Evolutionary conservation across 2,113 vertebrate species (phyloP), one percentile per base, ranked within the genome.

Genomic region (Salvelinus namaycush): DNA sequence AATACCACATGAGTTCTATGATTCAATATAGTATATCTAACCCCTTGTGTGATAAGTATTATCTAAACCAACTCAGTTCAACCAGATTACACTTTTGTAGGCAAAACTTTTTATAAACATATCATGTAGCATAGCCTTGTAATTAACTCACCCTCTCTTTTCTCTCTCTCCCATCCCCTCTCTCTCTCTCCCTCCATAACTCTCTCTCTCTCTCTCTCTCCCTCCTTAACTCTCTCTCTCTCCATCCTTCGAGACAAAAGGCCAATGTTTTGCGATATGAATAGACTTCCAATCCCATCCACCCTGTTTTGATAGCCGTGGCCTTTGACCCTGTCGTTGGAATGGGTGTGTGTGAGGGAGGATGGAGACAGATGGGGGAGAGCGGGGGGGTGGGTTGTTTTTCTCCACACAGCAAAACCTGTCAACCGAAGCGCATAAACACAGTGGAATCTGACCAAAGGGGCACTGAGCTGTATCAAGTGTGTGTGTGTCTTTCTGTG

Each of bases 61-160:
- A 11, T 11, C 9, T 44, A 44, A 39, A 44, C 39, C 39, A 44
- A 44, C 39, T 44, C 9, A 44, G 9, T 44, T 44, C 39, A 44
- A 44, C 39, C 39, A 44, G 39, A 44, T 44, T 44, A 44, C 39
- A 44, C 39, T 44, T 11, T 44, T 8, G 9, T 44, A 44, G 8
- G 39, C 39, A 11, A 44, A 44, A 44, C 39, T 0, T 44, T 44
- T 44, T 44, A 44, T 44, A 44, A 44, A 44, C 39, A 20, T n/a
- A n/a, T 60, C 16, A 16, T 60, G 57, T 60, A 16, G 14, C 18
- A n/a, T 60, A 16, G 14, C 57, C n/a, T n/a, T 60, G 16, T 79
- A 72, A 78, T 75, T 78, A 78, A 75, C 62, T 73, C 59, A 29
- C 76, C 72, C 64, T 72, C 76, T 20, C 54, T 59, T 59, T 59